Base-by-base conservation (phyloP, 2,113 vertebrate species). In the Seriola aureovittata region DNA sequence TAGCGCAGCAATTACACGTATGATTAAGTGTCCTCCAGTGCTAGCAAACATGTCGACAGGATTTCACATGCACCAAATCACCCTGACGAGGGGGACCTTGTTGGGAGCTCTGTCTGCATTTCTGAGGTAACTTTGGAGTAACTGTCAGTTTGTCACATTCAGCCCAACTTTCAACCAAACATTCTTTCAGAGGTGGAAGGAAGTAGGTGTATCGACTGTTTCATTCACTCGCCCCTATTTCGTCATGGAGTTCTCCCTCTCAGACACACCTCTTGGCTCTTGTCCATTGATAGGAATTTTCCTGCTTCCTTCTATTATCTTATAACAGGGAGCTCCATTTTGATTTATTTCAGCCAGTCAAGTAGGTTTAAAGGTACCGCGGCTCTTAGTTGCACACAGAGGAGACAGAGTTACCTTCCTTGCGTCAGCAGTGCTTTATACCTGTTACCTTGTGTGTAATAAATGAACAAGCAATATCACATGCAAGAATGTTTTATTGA, bases 241-340 rank as follows among this genome's bases (percentile, higher is more conserved):
- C 64, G 1, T 87, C 66, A 80, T 16, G 40, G 25, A 60, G 42
- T 44, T 42, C 25, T 68, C 62, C 44, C 25, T 52, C 23, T 48
- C 29, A 1, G 63, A 80, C 74, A 71, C 62, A 17, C 80, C 78
- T 59, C 69, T 60, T 73, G 78, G 65, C 74, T 69, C 7, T 16
- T 8, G 0, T 67, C 71, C 25, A 52, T 25, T 5, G 1, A 64
- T 57, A 50, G 12, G 12, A 74, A 34, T 40, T 48, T 67, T 21
- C 32, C 57, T 11, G 42, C 78, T 86, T 76, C 77, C 72, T 52
- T n/a, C 54, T 76, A 29, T 81, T 71, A 65, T 79, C 14, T 42
- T 71, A 50, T 6, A 23, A 71, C 23, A 65, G 32, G 25, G 46
- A 75, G 52, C 79, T 50, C 40, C 7, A 10, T 29, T 60, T 12